Evolutionary conservation across 2,888 invertebrate genomes (phyloP), one percentile per base, ranked within the genome.

Genomic region (Ennomos erosarius): DNA sequence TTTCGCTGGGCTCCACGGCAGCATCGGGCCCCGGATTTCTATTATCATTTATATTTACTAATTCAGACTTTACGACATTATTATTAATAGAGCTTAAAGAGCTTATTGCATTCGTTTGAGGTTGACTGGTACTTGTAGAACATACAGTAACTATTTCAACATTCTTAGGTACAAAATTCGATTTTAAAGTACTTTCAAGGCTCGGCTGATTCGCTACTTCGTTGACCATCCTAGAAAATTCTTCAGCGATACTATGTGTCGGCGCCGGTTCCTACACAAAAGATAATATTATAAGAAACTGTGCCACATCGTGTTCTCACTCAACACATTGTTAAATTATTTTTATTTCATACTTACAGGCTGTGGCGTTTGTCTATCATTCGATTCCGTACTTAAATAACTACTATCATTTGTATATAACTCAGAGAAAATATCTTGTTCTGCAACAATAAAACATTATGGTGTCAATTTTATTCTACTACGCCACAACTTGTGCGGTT

Each of bases 301-400:
- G 26, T 26, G 26, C 26, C 26, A 26, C 26, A 26, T 26, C 1
- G 26, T 26, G 26, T 26, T 26, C 26, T 26, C 26, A 26, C 26
- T 26, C 26, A 26, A 26, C 4, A 26, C 5, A 26, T 6, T 26
- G 6, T 26, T 26, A 26, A 10, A 53, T 48, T 51, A 53, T 34
- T 39, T 51, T 37, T 53, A 37, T 57, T 55, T 55, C 26, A 46
- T 72, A 86, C 88, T 83, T 82, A 89, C 91, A 69, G 91, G 87
- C 74, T 93, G 93, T 48, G 93, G 92, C 38, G 92, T 93, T 73
- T 93, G 93, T 65, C 93, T 85, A 73, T 93, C 93, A 71, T 85
- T 93, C 48, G 88, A 81, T 65, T 93, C 93, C 61, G 85, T 88
- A 74, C 85, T 87, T 67, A 85, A 71, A 71, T 84, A 81, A 78